Evolutionary conservation across 2,797 vertebrate genomes (phyloP), one percentile per base, ranked within the genome.

Genomic region (Gambusia yucatana): DNA sequence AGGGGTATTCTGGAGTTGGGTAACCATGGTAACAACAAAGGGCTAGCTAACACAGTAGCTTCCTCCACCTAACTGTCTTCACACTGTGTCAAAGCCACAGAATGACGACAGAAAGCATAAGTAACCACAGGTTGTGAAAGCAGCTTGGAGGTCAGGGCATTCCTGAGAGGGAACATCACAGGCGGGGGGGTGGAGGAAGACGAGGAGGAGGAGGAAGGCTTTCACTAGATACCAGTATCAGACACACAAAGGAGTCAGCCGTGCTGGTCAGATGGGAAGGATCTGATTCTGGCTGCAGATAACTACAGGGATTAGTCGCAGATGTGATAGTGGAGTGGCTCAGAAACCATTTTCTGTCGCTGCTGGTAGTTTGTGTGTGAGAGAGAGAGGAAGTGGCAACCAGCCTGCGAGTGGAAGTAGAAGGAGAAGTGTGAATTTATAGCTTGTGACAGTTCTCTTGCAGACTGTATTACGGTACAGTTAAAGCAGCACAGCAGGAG

Each of bases 11-110:
- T 57, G 77, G 84, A 80, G 30, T 50, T 67, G 17, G 63, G 90
- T 91, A 91, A 94, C 91, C 86, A 91, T 92, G 88, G 93, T 69
- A 91, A 93, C 89, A 22, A 70, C 78, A 76, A 86, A 82, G 76
- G 86, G 77, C 80, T 79, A 82, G 83, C 69, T 84, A 84, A 86
- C 92, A 94, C 87, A 22, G 63, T 73, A 36, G 75, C 75, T 72
- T 65, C 73, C 41, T 67, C 70, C 76, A 44, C 77, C 73, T 44
- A 69, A 75, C 72, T 1, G 50, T 46, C 28, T 30, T 78, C 48
- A 57, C 55, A 43, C 50, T n/a, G 11, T 4, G 52, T 7, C n/a
- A 59, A 76, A 77, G 36, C 44, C 16, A 72, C 16, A 57, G 57
- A 70, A 72, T 46, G 75, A 57, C 57, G 69, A 79, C 28, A 67